Base-by-base conservation (phyloP, 2,888 invertebrate genomes). In the Pyrocoelia pectoralis region DNA sequence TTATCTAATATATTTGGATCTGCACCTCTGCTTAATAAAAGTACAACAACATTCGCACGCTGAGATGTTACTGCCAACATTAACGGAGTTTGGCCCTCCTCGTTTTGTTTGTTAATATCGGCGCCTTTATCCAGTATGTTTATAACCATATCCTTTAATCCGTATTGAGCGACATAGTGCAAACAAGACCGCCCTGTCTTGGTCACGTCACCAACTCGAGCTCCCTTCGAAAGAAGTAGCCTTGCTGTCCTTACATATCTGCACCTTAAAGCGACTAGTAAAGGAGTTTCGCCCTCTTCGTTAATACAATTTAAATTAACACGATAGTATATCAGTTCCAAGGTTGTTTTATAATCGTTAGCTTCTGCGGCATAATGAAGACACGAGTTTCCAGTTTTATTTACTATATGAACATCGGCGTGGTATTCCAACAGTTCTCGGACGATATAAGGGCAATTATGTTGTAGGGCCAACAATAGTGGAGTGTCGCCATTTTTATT, bases 401-500 rank as follows among this genome's bases (percentile, higher is more conserved):
- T 46, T 15, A 8, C 2, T 15, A 24, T 14, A 12, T 58, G 41
- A 1, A 46, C 14, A 24, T 57, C 24, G 15, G 41, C 51, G 8
- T 43, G 15, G 8, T 15, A 15, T 13, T 13, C 41, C 13, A 43
- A 13, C 3, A 43, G 41, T 15, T 43, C 41, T 13, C 15, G 5
- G 13, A 43, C 15, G 8, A 43, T 15, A 15, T 15, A 4, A 2
- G 41, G 2, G 14, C 29, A 10, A 13, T 38, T 54, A 10, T 52
- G 10, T 10, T 33, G 2, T 17, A 38, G 9, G n/a, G 19, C 38
- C 12, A 18, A 12, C 19, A 15, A n/a, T n/a, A 52, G 8, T 1
- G 40, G 38, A 14, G 14, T 52, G 12, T 52, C 33, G 9, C 38
- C 48, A 8, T 57, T 50, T 8, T 33, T 18, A 15, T 49, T 49